phyloP scores from a whole-genome alignment of 2,113 vertebrate species.

The Psittacus erithacus region DNA sequence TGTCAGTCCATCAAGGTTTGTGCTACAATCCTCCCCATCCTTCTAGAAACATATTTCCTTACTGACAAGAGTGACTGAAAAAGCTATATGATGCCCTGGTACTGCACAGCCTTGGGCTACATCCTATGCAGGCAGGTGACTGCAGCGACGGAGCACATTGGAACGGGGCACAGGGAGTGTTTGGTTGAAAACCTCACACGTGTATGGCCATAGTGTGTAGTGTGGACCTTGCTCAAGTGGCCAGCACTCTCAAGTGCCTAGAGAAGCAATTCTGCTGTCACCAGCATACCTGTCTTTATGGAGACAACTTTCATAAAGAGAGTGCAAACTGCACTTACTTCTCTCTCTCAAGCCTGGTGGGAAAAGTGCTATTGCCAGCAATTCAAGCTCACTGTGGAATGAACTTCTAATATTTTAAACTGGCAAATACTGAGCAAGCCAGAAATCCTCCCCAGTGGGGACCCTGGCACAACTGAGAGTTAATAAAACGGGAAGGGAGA shows the following conservation, averaged over 20 bases:
- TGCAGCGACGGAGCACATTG: neutral
- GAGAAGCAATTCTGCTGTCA: neutral
- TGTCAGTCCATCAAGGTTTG: neutral
- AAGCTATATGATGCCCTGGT: neutral
- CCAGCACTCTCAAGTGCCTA: neutral
- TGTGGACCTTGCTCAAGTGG: neutral
- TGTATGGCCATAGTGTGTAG: fast-evolving
- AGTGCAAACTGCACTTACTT: neutral
- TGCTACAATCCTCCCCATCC: neutral
- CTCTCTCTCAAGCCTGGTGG: neutral
- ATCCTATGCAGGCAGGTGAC: neutral
- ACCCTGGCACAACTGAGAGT: neutral
- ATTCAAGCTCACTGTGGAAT: neutral
- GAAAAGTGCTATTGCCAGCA: neutral
- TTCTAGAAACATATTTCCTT: neutral
- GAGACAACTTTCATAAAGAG: neutral
- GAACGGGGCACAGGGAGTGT: neutral
- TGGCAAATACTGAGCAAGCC: neutral
- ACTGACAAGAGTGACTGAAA: neutral
- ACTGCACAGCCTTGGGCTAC: neutral
- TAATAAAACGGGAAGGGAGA: neutral
- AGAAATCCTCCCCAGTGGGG: neutral
- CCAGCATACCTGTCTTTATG: neutral
- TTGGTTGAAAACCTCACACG: neutral
- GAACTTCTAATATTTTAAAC: neutral